Evolutionary conservation across 2,797 vertebrate genomes (phyloP).

Genomic region (Gorsachius magnificus): DNA sequence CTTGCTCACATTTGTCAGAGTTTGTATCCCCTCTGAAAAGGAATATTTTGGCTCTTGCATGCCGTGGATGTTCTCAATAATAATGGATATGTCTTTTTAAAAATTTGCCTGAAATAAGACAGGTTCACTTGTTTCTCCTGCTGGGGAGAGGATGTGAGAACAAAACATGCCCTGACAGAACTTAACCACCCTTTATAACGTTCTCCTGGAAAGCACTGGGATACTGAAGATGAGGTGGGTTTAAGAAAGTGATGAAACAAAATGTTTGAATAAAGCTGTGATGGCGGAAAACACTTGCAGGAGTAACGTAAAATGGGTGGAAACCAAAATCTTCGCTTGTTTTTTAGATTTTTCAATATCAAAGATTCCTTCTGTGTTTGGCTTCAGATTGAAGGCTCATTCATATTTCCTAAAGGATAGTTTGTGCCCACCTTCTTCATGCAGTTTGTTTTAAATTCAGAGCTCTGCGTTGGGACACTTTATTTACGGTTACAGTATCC

Average conservation of each 20-base stretch:
- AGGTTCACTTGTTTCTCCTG: neutral
- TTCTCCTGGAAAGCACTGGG: neutral
- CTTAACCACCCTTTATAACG: neutral
- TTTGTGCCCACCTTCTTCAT: constrained; percentile 7
- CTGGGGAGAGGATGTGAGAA: neutral
- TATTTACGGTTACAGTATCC: constrained; percentile 3
- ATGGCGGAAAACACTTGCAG: neutral
- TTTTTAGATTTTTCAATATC: neutral
- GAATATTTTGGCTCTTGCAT: neutral
- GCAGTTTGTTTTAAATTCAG: constrained; percentile 34
- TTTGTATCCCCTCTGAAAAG: neutral
- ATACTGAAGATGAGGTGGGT: neutral
- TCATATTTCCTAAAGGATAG: neutral
- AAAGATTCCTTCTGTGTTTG: neutral
- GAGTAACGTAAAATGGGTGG: neutral
- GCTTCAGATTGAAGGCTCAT: neutral
- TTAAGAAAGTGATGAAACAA: neutral
- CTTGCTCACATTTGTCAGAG: neutral
- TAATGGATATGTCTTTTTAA: neutral
- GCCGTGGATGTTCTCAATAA: neutral
- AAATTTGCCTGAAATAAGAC: neutral
- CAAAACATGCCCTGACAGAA: neutral
- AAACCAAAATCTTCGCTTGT: neutral
- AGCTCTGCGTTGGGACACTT: neutral
- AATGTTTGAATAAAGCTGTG: neutral